These are phyloP conservation scores for Cercocebus atys DNA, from an alignment of 2,113 vertebrate genomes.

Conservation along the genomic window DNA sequence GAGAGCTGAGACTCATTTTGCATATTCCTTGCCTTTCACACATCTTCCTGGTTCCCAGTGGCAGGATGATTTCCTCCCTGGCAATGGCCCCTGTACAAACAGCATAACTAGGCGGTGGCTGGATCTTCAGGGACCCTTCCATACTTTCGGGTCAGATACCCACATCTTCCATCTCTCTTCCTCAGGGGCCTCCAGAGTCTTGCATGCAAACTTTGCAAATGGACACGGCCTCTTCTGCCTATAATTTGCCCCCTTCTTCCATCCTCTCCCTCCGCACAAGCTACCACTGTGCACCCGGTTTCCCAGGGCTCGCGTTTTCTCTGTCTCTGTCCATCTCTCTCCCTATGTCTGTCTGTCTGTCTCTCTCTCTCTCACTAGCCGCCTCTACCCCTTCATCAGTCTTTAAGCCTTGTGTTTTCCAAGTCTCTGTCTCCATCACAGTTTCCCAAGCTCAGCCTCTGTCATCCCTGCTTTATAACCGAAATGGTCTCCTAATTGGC, in stretches of 20 bases:
- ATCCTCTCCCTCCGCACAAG: neutral
- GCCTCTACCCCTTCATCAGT: neutral
- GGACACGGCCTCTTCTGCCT: accelerated
- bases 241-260: neutral
- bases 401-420: neutral
- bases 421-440: neutral
- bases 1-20: neutral
- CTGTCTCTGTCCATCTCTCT: neutral
- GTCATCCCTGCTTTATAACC: neutral
- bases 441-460: neutral
- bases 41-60: neutral
- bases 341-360: neutral
- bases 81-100: neutral
- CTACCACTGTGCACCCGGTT: neutral
- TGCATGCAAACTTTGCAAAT: neutral
- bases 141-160: neutral
- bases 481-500: neutral
- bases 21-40: neutral
- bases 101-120: neutral
- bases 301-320: neutral
- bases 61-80: neutral
- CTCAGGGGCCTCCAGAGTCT: neutral
- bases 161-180: neutral
- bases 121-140: neutral
- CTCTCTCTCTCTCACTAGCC: neutral